Base-by-base conservation (phyloP, 1,140 invertebrate species). In the Epicauta chinensis region DNA sequence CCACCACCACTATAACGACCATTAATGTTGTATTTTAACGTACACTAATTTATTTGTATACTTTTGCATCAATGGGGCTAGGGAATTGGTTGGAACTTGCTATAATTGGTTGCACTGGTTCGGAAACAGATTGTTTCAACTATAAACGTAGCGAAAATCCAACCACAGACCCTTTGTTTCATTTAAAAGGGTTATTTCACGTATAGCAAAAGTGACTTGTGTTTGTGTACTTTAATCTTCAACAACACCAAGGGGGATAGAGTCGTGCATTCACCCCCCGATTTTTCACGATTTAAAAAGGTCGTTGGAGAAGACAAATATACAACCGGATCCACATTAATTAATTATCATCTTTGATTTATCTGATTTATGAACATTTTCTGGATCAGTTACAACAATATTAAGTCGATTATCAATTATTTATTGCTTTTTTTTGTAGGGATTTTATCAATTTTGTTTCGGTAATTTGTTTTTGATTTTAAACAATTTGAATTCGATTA, bases 101-200 rank as follows among this genome's bases (percentile, higher is more conserved):
- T 63, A 61, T 60, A 62, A 67, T 63, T 65, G 63, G 59, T 53
- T 63, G 63, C 58, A 58, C 58, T 61, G 63, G 60, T 63, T 61
- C 59, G 56, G 58, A 66, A 62, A 68, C 66, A 70, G 68, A 70
- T 68, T 65, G 65, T 61, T 61, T 59, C 53, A 60, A 63, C 56
- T 61, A 59, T 23, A 23, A 23, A 23, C 7, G 23, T 60, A 53
- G 60, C 51, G 56, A 59, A 61, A 56, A 54, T 54, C 49, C n/a
- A n/a, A 35, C 61, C 58, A 52, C 58, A 54, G 51, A 45, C 50
- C 55, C 55, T 63, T 60, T 60, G 58, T 63, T 62, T 59, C 55
- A 46, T 52, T 51, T 55, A 56, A 60, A 58, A 46, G 58, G 53
- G 61, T 58, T 60, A 58, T 55, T 60, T 58, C 53, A 58, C 58